Percentiles rank a stretch among this genome's conserved stretches.
These are phyloP conservation scores for Rhizomys pruinosus DNA, from an alignment of 2,113 vertebrate genomes.

Conservation along the genomic window DNA sequence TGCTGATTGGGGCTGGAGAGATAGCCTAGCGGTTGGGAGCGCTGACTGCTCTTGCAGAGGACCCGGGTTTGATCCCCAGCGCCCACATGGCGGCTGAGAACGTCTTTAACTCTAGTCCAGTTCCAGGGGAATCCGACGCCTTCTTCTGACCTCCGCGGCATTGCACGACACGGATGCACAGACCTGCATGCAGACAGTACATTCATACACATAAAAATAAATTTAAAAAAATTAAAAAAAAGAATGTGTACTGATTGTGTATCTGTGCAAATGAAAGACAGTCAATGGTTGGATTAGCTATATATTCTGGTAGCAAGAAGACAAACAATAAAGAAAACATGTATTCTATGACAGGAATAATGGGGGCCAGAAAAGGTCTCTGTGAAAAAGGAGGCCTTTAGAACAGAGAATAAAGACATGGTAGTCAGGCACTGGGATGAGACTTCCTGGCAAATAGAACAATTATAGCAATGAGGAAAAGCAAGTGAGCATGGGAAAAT, in stretches of 20 bases:
- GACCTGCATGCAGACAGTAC: too few relatives aligned
- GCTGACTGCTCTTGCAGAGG: too few relatives aligned
- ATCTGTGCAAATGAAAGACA: background rate
- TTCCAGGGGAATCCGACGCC: too few relatives aligned
- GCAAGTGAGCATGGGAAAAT: background rate
- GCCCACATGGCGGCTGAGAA: too few relatives aligned
- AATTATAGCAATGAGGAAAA: background rate
- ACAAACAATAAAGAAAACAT: background rate
- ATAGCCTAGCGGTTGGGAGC: too few relatives aligned
- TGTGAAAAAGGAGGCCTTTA: background rate
- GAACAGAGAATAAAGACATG: background rate
- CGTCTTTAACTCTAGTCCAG: too few relatives aligned
- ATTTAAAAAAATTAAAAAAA: too few relatives aligned
- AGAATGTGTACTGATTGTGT: background rate
- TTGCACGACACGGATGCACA: too few relatives aligned
- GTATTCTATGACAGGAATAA: background rate
- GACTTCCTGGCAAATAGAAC: background rate
- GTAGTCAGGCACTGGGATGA: background rate
- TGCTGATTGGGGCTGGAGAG: too few relatives aligned
- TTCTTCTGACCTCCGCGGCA: too few relatives aligned
- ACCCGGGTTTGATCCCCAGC: too few relatives aligned
- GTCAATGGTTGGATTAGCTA: background rate
- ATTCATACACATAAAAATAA: too few relatives aligned
- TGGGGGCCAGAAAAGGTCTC: background rate
- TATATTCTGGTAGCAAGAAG: background rate